Evolutionary conservation across 2,113 vertebrate genomes (phyloP).

Genomic region (Holacanthus passer): DNA sequence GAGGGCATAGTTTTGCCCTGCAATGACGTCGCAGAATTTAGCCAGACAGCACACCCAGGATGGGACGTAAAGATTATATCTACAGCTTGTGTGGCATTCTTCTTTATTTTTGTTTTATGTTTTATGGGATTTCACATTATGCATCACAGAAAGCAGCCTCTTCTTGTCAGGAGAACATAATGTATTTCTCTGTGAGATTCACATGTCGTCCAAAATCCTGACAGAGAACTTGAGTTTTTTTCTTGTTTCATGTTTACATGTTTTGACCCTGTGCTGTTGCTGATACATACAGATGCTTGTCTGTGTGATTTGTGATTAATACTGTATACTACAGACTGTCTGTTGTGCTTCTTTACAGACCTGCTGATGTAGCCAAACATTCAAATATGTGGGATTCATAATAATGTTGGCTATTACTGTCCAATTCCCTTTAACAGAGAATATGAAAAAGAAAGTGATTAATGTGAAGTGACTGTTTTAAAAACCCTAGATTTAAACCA

Average conservation of each 20-base stretch:
- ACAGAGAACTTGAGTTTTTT: no score
- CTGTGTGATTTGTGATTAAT: no score
- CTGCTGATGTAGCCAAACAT: neutral
- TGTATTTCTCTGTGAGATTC: no score
- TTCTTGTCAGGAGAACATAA: no score
- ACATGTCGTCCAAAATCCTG: no score
- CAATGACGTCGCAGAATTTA: neutral
- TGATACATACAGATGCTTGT: neutral
- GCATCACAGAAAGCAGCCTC: no score
- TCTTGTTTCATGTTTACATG: no score
- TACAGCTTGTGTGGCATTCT: no score
- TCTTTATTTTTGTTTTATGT: no score
- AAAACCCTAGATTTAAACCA: constrained; percentile 1
- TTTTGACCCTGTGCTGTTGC: no score
- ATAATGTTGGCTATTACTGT: neutral
- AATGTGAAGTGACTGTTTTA: neutral
- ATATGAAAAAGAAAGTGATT: neutral
- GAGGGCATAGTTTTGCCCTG: neutral
- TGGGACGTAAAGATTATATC: neutral
- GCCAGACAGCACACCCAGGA: neutral
- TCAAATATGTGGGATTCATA: neutral
- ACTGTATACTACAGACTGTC: no score
- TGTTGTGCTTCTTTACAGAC: constrained; percentile 2
- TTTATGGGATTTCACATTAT: no score
- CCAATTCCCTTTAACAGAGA: neutral